These are phyloP conservation scores for Chaetops frenatus DNA, from an alignment of 2,113 vertebrate genomes.

Conservation along the genomic window DNA sequence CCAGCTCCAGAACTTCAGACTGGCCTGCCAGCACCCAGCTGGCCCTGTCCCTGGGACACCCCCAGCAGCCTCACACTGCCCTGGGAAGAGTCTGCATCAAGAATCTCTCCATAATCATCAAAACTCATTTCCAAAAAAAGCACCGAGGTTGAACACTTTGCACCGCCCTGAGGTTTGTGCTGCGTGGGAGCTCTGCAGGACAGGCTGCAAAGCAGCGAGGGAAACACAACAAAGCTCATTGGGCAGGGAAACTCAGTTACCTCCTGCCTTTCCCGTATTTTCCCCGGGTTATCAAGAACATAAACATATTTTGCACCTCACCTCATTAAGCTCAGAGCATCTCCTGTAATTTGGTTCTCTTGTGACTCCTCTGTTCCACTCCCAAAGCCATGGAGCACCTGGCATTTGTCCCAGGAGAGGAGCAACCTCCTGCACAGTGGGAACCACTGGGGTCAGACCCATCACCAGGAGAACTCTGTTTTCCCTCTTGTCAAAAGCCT, in stretches of 20 bases:
- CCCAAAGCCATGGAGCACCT: accelerated
- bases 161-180: accelerated
- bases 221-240: background rate
- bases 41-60: background rate
- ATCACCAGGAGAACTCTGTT: background rate
- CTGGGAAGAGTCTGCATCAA: background rate
- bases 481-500: background rate
- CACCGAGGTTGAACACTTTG: accelerated
- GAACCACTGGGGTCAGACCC: background rate
- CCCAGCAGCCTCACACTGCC: background rate
- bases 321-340: background rate
- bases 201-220: background rate
- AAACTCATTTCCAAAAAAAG: accelerated
- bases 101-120: accelerated
- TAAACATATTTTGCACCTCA: background rate
- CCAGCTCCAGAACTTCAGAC: no score
- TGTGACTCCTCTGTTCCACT: background rate
- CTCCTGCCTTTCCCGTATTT: background rate
- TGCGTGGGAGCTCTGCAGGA: background rate
- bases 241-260: background rate
- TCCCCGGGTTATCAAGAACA: background rate
- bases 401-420: background rate
- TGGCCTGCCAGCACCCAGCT: background rate
- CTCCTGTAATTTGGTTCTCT: accelerated
- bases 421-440: background rate